Base-by-base conservation (phyloP, 64 coral and sea anemone species). In the Pocillopora damicornis region DNA sequence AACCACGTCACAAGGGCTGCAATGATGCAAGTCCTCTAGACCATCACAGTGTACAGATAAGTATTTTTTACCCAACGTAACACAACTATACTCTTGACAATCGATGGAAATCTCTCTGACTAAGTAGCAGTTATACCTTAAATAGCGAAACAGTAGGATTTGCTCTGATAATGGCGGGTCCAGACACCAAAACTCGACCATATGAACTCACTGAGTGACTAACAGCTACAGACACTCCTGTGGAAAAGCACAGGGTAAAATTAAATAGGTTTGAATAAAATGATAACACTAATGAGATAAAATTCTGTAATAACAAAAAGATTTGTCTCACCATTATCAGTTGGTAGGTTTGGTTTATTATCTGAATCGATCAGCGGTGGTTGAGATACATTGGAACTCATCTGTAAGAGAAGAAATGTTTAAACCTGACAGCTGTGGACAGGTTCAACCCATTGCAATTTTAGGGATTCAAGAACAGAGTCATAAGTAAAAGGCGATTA, bases 111-210 rank as follows among this genome's bases (percentile, higher is more conserved):
- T 20, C 25, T 26, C 18, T 13, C 15, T 77, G 18, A 57, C 12
- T 5, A n/a, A 14, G n/a, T 57, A 8, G 20, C 2, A 37, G 16
- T 64, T 17, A 85, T 85, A 84, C 81, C 81, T 85, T 65, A 85
- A 85, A 85, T 57, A 85, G 38, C 15, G 65, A 72, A 56, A 85
- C 22, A 58, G 81, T 38, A 15, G 81, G 66, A 25, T 13, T 85
- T 73, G 81, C 63, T 85, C 37, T 85, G 5, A n/a, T 16, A 14
- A 85, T 37, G 58, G 81, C 37, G 17, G 81, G 81, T 7, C 81
- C 81, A 58, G 81, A 85, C 26, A 11, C 64, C 5, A 85, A 25
- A 5, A 85, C 65, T 37, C 57, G 37, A 42, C 22, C 64, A 57
- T 72, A 85, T 66, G 38, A 58, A 45, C 64, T 85, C 26, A 37